phyloP scores from a whole-genome alignment of 2,888 invertebrate genomes.

The Diarsia rubi region DNA sequence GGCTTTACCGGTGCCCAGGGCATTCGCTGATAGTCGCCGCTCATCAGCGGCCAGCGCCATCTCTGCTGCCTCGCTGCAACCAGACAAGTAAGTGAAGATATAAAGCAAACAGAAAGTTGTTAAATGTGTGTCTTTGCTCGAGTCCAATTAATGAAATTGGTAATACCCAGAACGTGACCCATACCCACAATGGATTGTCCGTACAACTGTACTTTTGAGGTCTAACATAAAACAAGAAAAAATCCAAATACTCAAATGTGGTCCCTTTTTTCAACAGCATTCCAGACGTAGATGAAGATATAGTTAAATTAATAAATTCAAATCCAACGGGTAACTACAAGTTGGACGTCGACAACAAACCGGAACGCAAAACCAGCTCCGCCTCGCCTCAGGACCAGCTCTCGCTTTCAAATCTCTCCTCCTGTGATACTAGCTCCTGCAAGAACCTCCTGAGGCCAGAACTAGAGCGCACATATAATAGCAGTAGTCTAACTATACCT shows the following conservation, averaged over 20 bases:
- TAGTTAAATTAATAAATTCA: slow-evolving; percentile 87
- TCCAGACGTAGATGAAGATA: slow-evolving; percentile 90
- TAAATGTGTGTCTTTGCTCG: not conserved
- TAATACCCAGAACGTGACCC: not conserved
- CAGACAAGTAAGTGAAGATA: slow-evolving; percentile 81
- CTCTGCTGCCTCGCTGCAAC: slow-evolving; percentile 85
- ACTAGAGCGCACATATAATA: slow-evolving; percentile 78
- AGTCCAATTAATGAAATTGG: not conserved
- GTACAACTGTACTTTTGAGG: not conserved
- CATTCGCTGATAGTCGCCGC: slow-evolving; percentile 95
- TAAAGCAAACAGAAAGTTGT: not conserved
- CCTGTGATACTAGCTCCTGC: slow-evolving; percentile 88
- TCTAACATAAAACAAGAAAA: not conserved
- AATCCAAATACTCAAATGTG: not conserved
- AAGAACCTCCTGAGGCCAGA: slow-evolving; percentile 84
- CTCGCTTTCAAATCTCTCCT: slow-evolving; percentile 86
- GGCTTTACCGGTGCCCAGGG: slow-evolving; percentile 93
- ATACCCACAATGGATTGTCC: not conserved
- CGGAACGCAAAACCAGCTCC: slow-evolving; percentile 78
- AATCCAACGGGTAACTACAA: slow-evolving; percentile 79
- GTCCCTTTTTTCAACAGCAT: slow-evolving; percentile 79
- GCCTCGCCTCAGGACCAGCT: slow-evolving; percentile 83
- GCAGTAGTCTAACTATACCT: slow-evolving; percentile 88
- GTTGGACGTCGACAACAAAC: slow-evolving; percentile 80
- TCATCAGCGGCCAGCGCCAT: slow-evolving; percentile 91